phyloP scores from a whole-genome alignment of 2,797 vertebrate species.

The Cottoperca gobio region DNA sequence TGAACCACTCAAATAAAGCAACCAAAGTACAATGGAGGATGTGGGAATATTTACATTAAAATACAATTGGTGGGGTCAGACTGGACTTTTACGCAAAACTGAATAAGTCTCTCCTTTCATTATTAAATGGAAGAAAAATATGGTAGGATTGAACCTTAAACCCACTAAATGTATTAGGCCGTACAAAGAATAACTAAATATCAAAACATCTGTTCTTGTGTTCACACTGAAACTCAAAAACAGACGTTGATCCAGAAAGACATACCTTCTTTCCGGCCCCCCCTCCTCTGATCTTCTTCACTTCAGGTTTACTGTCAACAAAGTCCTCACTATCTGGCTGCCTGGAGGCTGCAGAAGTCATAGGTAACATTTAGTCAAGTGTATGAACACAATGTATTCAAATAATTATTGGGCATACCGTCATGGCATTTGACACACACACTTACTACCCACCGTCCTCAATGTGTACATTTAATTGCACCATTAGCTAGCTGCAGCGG shows the following conservation, averaged over 20 bases:
- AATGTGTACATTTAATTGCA: no score
- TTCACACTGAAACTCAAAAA: not conserved
- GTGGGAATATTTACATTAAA: not conserved
- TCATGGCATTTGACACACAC: not conserved
- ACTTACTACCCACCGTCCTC: no score
- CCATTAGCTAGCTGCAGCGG: no score
- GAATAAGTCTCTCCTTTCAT: not conserved
- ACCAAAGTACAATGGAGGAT: not conserved
- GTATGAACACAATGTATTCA: not conserved
- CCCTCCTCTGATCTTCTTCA: conserved; percentile 89
- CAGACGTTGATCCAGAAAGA: not conserved
- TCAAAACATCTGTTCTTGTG: not conserved
- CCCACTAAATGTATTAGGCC: not conserved
- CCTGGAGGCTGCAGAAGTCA: conserved; percentile 70
- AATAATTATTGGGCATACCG: not conserved
- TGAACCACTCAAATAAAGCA: not conserved
- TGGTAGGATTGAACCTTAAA: not conserved
- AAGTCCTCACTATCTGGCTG: conserved; percentile 83
- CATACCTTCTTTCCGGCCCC: conserved; percentile 91
- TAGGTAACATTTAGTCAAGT: not conserved
- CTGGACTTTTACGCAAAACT: not conserved
- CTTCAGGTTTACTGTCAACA: conserved; percentile 89
- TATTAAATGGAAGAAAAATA: not conserved
- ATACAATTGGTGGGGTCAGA: not conserved
- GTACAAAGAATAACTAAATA: not conserved